These are phyloP conservation scores for Chloebia gouldiae DNA, from an alignment of 2,113 vertebrate genomes.

Conservation along the genomic window DNA sequence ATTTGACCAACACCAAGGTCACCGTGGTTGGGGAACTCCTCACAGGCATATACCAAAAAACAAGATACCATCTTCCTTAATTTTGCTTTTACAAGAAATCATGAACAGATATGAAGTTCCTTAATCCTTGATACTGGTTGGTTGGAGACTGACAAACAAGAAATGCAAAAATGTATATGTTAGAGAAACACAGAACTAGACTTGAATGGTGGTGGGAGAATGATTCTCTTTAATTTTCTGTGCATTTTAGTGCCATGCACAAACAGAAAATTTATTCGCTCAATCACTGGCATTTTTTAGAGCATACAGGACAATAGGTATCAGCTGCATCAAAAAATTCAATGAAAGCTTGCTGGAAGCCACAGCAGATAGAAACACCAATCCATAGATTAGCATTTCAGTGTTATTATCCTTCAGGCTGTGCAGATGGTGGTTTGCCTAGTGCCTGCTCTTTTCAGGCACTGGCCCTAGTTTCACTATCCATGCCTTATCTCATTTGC, in stretches of 20 bases:
- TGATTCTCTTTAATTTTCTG: background rate
- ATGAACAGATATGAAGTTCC: background rate
- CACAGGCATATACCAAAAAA: background rate
- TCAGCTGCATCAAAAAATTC: slow-evolving; percentile 37
- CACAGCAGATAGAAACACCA: background rate
- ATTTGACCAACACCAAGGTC: background rate
- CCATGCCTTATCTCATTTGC: slow-evolving; percentile 6
- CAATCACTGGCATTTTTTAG: background rate
- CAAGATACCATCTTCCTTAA: background rate
- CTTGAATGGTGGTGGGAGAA: background rate
- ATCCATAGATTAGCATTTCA: slow-evolving; percentile 11
- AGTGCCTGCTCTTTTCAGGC: slow-evolving; percentile 4
- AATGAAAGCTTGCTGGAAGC: slow-evolving; percentile 1
- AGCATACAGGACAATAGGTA: slow-evolving; percentile 11
- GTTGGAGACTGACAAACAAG: background rate
- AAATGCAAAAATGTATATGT: background rate
- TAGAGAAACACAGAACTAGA: background rate
- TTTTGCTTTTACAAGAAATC: background rate
- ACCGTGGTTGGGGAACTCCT: background rate
- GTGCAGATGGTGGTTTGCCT: slow-evolving; percentile 37
- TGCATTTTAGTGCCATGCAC: background rate
- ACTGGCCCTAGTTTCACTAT: background rate
- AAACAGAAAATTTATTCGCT: background rate
- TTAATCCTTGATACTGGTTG: background rate
- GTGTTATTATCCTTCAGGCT: background rate